These are phyloP conservation scores for Apotomis turbidana DNA, from an alignment of 2,888 invertebrate species.

Conservation along the genomic window DNA sequence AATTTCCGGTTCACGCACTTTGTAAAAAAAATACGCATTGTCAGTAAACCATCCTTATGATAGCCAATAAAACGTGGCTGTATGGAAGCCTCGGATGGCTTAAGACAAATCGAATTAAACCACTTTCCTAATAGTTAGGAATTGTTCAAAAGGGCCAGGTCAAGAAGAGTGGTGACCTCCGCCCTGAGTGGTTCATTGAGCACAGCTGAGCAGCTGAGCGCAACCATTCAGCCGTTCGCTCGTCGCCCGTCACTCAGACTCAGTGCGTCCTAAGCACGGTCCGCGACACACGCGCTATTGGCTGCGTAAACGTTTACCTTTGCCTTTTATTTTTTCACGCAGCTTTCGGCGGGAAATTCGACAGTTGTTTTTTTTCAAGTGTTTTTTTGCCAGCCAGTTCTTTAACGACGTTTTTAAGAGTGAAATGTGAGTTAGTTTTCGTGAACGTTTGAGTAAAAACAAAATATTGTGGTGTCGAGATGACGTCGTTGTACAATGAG, in stretches of 20 bases:
- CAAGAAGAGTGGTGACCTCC: constrained; percentile 77
- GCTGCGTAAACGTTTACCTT: constrained; percentile 64
- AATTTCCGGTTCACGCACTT: too few relatives aligned
- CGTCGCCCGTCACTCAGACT: constrained; percentile 56
- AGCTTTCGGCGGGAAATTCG: constrained; percentile 71
- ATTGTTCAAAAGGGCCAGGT: constrained; percentile 68
- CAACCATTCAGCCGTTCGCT: constrained; percentile 66
- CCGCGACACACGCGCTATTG: constrained; percentile 78
- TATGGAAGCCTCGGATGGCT: neutral
- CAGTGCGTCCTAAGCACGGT: constrained; percentile 78
- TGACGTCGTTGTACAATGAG: constrained; percentile 79
- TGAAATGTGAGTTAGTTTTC: constrained; percentile 76
- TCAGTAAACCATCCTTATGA: too few relatives aligned
- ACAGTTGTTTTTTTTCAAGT: constrained; percentile 53
- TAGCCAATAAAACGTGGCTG: neutral
- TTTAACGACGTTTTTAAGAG: constrained; percentile 41
- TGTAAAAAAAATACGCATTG: too few relatives aligned
- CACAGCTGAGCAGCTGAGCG: constrained; percentile 70
- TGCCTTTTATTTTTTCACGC: constrained; percentile 59
- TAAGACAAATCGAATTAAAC: neutral
- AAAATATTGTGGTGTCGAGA: constrained; percentile 63
- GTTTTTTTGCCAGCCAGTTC: constrained; percentile 27
- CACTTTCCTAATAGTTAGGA: constrained; percentile 55
- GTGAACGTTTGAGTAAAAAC: constrained; percentile 54
- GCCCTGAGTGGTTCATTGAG: constrained; percentile 81